phyloP scores from a whole-genome alignment of 1,140 invertebrate species.

The Acromyrmex heyeri region DNA sequence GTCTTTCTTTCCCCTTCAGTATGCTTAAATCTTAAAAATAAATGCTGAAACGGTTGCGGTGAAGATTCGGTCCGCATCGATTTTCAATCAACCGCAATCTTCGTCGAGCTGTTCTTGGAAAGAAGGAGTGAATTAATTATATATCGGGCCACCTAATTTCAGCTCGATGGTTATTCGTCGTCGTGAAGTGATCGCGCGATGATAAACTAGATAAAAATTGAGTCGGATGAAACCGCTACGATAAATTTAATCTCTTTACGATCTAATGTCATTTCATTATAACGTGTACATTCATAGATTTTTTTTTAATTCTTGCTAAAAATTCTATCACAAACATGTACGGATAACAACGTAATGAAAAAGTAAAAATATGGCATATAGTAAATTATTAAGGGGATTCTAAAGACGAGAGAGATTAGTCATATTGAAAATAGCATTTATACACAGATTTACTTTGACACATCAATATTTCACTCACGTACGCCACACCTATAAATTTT shows the following conservation, averaged over 20 bases:
- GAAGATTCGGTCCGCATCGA: slow-evolving; percentile 32
- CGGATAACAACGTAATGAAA: not conserved
- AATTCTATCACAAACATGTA: not conserved
- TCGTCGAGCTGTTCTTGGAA: slow-evolving; percentile 14
- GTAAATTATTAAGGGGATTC: not conserved
- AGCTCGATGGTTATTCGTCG: not conserved
- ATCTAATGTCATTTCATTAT: not conserved
- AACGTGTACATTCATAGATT: not conserved
- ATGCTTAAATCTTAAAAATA: slow-evolving; percentile 47
- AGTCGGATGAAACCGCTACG: not conserved
- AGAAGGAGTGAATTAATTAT: slow-evolving; percentile 55
- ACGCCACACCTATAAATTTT: no score
- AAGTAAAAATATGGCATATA: not conserved
- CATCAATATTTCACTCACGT: no score
- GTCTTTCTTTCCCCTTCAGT: slow-evolving; percentile 33
- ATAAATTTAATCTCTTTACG: slow-evolving; percentile 29
- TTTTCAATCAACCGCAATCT: slow-evolving; percentile 43
- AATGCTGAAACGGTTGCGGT: slow-evolving; percentile 19
- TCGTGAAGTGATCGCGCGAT: slow-evolving; percentile 11
- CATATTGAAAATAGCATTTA: no score
- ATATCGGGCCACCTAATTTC: slow-evolving; percentile 35
- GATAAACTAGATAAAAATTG: slow-evolving; percentile 17
- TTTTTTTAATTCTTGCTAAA: not conserved
- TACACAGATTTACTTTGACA: no score
- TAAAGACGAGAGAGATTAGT: no score